Evolutionary conservation across 2,113 vertebrate genomes (phyloP), one percentile per base, ranked within the genome.

Genomic region (Elaphurus davidianus): DNA sequence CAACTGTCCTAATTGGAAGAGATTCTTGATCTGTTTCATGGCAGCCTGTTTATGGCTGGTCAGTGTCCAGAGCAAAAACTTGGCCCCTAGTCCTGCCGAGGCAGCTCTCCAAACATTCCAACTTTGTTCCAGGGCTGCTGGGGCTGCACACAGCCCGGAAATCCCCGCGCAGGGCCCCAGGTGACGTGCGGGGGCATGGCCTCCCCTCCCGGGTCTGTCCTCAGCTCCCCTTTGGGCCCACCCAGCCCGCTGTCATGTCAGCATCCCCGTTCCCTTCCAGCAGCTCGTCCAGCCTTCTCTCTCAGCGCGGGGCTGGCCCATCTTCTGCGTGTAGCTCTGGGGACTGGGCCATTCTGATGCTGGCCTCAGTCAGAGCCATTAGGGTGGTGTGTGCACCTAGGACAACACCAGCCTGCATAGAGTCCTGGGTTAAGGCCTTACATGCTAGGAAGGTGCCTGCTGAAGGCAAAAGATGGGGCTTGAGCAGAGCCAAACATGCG

Each of bases 1-100:
- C 93, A 98, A 97, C 96, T 97, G 98, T 97, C 98, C 94, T 98
- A 97, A 98, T 97, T 98, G 97, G 98, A 98, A 98, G n/a, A 36
- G 71, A 91, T 94, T 98, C 96, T 95, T 87, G 94, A 91, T 97
- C 97, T 95, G 74, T 94, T 96, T 97, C 89, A 88, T 21, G 55
- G 90, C 87, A 83, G 96, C 88, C 96, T 98, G 91, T 88, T 94
- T 96, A 94, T 91, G 93, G 67, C 82, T 96, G 97, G 96, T 94
- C 83, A 89, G 40, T 55, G 55, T 67, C 94, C 97, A 97, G 89
- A 62, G 36, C 55, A 14, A 76, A 76, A 76, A 43, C 92, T 96
- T 94, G 96, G 97, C 90, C 90, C 86, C 64, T 82, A 33, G 82
- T 50, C 87, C 59, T 30, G 47, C 45, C 0, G 14, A 57, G 84